phyloP scores from a whole-genome alignment of 1,140 invertebrate species.

The Polypedilum vanderplanki region DNA sequence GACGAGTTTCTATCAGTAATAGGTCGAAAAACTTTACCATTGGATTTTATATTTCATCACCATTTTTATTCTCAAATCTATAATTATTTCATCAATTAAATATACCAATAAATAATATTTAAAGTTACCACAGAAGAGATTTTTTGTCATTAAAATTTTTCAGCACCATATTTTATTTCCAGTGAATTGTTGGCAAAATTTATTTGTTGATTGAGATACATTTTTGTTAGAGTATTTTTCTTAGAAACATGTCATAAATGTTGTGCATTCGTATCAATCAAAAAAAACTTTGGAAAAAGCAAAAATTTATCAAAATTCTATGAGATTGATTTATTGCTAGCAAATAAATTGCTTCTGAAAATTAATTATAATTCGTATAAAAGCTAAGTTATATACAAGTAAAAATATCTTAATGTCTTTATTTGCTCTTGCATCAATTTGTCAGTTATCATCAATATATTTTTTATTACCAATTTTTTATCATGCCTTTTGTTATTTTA shows the following conservation, averaged over 20 bases:
- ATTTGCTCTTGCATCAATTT: not conserved
- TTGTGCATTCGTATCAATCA: not conserved
- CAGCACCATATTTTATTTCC: too few relatives aligned
- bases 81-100: too few relatives aligned
- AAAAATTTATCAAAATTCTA: not conserved
- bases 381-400: not conserved
- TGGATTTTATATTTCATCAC: too few relatives aligned
- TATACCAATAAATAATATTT: too few relatives aligned
- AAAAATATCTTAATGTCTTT: not conserved
- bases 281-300: not conserved
- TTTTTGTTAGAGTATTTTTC: not conserved
- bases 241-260: not conserved
- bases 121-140: too few relatives aligned
- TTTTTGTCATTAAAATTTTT: too few relatives aligned
- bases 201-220: too few relatives aligned
- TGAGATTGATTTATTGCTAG: not conserved
- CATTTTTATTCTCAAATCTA: too few relatives aligned
- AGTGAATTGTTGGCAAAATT: too few relatives aligned
- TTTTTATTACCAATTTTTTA: not conserved
- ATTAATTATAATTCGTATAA: not conserved
- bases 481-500: not conserved
- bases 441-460: not conserved
- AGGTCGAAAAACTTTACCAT: too few relatives aligned
- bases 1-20: too few relatives aligned
- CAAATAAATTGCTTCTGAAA: not conserved